phyloP scores from a whole-genome alignment of 2,888 invertebrate genomes.

The Helicoverpa assulta region DNA sequence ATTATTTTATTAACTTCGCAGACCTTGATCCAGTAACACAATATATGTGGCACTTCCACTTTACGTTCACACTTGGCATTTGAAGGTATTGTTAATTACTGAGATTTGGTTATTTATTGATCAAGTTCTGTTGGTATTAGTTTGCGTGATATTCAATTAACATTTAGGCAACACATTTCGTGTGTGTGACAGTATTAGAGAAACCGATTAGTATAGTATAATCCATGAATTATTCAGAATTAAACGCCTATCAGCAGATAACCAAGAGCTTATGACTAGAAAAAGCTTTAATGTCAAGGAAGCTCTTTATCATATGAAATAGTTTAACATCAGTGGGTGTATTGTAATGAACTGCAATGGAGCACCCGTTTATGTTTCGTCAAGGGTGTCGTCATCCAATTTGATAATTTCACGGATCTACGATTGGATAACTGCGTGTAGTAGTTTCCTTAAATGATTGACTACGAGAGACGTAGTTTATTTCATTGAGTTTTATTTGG shows the following conservation, averaged over 20 bases:
- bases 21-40: slow-evolving; percentile 71
- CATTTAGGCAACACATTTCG: not conserved
- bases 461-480: slow-evolving; percentile 49
- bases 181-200: not conserved
- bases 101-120: slow-evolving; percentile 48
- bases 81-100: slow-evolving; percentile 58
- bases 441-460: slow-evolving; percentile 46
- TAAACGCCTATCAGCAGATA: no score
- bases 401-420: slow-evolving; percentile 52
- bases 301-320: slow-evolving; percentile 38
- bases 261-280: not conserved
- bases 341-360: slow-evolving; percentile 50
- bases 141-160: slow-evolving; percentile 23
- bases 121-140: slow-evolving; percentile 9
- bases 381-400: slow-evolving; percentile 58
- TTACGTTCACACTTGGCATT: slow-evolving; percentile 51
- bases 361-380: slow-evolving; percentile 51
- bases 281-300: slow-evolving; percentile 33
- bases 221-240: no score
- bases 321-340: slow-evolving; percentile 53
- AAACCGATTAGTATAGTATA: not conserved
- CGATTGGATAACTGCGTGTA: slow-evolving; percentile 60
- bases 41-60: slow-evolving; percentile 48
- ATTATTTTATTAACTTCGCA: slow-evolving; percentile 59
- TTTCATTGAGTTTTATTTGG: slow-evolving; percentile 47